Conservation (phyloP, 2,888 invertebrate species). For the Sinotaia quadrata region DNA sequence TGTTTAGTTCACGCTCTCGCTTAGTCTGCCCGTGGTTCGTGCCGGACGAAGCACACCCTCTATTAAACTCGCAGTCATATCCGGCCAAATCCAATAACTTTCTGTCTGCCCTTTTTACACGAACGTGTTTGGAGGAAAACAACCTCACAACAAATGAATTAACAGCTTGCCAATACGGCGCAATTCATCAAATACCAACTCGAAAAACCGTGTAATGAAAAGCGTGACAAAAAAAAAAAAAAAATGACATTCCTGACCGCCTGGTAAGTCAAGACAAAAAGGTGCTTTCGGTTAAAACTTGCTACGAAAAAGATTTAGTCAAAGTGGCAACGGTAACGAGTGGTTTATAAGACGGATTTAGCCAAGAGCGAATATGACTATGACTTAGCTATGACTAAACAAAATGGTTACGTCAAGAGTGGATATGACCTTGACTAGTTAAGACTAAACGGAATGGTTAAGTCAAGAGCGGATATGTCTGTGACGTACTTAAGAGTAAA, state of each 20-base stretch:
- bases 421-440: too few species aligned
- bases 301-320: too few species aligned
- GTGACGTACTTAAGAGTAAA: too few species aligned
- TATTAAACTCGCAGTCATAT: background rate
- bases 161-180: background rate
- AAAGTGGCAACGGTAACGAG: too few species aligned
- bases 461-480: too few species aligned
- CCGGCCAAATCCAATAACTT: slow-evolving; percentile 20
- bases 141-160: slow-evolving; percentile 14
- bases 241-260: slow-evolving; percentile 1
- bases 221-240: background rate
- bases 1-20: background rate
- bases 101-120: slow-evolving; percentile 6
- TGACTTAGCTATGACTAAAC: too few species aligned
- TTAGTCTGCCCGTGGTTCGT: background rate
- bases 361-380: too few species aligned
- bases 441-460: too few species aligned
- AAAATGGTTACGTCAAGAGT: too few species aligned
- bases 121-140: background rate
- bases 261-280: background rate
- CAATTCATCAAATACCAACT: background rate
- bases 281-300: too few species aligned
- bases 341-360: too few species aligned
- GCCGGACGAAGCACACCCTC: background rate
- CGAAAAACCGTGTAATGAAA: background rate